A percentile compares a stretch with the other conserved stretches of the same genome.
Evolutionary conservation across 2,113 vertebrate genomes (phyloP).

Genomic region (Argyrosomus japonicus): DNA sequence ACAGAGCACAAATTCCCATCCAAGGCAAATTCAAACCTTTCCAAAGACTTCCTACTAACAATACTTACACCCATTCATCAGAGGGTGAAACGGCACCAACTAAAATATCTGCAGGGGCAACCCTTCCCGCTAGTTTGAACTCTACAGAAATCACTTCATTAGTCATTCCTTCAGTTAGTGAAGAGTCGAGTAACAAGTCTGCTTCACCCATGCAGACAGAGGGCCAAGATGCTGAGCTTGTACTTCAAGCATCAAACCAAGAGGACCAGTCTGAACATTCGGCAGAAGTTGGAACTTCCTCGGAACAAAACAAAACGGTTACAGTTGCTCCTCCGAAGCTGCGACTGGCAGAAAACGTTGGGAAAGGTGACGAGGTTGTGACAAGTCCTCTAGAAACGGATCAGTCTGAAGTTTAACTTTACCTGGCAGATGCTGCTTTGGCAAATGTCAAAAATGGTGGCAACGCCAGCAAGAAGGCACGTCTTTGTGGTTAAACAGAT

Average conservation of each 20-base stretch:
- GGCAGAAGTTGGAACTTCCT: neutral
- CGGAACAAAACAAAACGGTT: neutral
- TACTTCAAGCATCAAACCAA: neutral
- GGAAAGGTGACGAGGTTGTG: neutral
- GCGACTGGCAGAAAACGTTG: neutral
- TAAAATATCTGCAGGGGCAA: neutral
- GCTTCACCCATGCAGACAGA: neutral
- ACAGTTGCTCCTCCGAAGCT: neutral
- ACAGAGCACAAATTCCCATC: neutral
- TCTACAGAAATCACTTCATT: neutral
- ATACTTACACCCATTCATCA: neutral
- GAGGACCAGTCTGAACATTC: neutral
- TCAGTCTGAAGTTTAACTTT: neutral
- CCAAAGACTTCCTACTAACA: neutral
- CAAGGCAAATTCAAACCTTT: constrained; percentile 46
- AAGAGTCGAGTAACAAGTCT: neutral
- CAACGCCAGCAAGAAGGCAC: neutral
- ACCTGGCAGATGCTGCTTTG: neutral
- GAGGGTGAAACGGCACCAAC: neutral
- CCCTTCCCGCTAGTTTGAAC: neutral
- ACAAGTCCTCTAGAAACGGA: neutral
- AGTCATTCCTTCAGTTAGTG: neutral
- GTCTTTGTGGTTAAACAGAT: neutral
- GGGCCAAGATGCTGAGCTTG: neutral
- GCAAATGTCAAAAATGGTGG: neutral